A percentile compares a stretch with the other conserved stretches of the same genome.
Evolutionary conservation across 2,797 vertebrate species (phyloP).

Genomic region (Syncerus caffer): DNA sequence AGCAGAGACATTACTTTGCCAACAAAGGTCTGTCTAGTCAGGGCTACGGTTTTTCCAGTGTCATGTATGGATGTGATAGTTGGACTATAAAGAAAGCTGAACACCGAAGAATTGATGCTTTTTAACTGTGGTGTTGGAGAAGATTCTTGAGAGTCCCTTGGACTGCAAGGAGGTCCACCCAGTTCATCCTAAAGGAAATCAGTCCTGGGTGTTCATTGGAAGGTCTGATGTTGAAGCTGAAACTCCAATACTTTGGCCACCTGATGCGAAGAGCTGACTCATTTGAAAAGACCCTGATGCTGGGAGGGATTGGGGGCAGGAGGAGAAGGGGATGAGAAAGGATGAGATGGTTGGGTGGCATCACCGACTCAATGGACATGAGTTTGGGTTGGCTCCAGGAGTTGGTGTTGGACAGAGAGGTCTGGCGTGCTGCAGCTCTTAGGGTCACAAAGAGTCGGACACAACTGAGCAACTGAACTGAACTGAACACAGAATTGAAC

Average conservation of each 20-base stretch:
- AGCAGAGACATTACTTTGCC: not conserved
- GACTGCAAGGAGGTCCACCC: not conserved
- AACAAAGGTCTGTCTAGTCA: not conserved
- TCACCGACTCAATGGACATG: not conserved
- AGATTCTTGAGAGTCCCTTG: not conserved
- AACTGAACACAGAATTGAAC: not conserved
- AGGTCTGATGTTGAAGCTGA: not conserved
- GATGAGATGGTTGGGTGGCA: not conserved
- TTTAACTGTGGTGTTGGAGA: not conserved
- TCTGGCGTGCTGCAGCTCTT: fast-evolving
- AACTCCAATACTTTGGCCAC: not conserved
- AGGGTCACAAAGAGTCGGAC: not conserved
- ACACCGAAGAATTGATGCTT: not conserved
- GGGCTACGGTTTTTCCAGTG: not conserved
- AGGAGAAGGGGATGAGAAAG: not conserved
- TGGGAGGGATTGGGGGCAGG: not conserved
- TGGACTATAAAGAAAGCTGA: not conserved
- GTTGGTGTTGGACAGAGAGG: not conserved
- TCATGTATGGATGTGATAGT: not conserved
- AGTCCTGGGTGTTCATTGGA: not conserved
- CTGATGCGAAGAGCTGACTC: not conserved
- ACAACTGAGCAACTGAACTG: not conserved
- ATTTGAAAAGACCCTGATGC: not conserved
- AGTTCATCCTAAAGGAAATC: not conserved
- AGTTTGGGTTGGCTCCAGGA: not conserved